A percentile compares a stretch with the other conserved stretches of the same genome.
phyloP scores from a whole-genome alignment of 2,797 vertebrate genomes.

The Pipistrellus nathusii region DNA sequence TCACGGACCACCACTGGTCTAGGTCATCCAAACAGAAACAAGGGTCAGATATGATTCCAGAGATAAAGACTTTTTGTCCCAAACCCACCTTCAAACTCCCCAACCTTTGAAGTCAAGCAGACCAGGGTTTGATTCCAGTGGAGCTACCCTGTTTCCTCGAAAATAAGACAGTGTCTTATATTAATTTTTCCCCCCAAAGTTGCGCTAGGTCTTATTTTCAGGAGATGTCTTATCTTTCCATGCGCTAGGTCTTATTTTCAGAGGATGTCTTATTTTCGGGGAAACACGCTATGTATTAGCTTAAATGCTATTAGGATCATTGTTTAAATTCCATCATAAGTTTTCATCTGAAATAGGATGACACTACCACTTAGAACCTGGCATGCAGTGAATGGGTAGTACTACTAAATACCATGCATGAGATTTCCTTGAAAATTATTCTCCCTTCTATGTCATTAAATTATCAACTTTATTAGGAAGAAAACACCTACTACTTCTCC shows the following conservation, averaged over 20 bases:
- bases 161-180: too few species aligned
- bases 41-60: neutral
- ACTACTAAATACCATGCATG: neutral
- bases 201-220: too few species aligned
- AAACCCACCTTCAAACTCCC: conserved; percentile 11
- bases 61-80: neutral
- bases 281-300: too few species aligned
- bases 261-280: too few species aligned
- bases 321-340: neutral
- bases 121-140: neutral
- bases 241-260: too few species aligned
- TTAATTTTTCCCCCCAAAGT: too few species aligned
- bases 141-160: neutral
- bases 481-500: neutral
- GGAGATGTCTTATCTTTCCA: too few species aligned
- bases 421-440: conserved; percentile 27
- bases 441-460: neutral
- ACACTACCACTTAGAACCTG: neutral
- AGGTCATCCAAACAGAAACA: conserved; percentile 38
- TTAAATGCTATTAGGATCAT: neutral
- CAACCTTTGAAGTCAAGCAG: conserved; percentile 5
- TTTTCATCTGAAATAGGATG: conserved; percentile 7
- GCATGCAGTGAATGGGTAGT: neutral
- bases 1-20: neutral
- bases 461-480: too few species aligned